A percentile compares a stretch with the other conserved stretches of the same genome.
These are phyloP conservation scores for Sciaenops ocellatus DNA, from an alignment of 2,797 vertebrate genomes.

Conservation along the genomic window DNA sequence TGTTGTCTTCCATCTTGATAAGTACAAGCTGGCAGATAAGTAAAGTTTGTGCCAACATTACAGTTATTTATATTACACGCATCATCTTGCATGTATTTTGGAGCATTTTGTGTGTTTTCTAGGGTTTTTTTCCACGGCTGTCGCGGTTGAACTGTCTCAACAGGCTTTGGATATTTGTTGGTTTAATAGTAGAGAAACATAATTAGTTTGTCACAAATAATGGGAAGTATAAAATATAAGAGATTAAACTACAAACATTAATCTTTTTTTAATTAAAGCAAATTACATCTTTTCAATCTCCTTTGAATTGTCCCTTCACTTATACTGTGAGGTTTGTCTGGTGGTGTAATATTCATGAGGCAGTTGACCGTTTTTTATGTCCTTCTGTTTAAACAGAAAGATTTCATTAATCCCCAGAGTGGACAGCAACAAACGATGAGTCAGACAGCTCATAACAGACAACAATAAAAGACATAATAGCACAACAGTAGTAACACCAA, in stretches of 20 bases:
- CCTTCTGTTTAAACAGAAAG: background rate
- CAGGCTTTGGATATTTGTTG: conserved; percentile 4
- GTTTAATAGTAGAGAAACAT: background rate
- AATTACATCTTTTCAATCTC: background rate
- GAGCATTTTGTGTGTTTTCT: background rate
- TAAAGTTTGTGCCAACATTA: background rate
- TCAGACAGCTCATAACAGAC: background rate
- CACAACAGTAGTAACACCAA: background rate
- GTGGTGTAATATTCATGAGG: background rate
- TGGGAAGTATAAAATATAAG: background rate
- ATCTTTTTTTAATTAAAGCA: background rate
- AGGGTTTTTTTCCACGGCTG: background rate
- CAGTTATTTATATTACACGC: background rate
- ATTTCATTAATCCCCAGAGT: background rate
- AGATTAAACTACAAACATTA: background rate
- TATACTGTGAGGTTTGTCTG: background rate
- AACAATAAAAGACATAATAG: background rate
- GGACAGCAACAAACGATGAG: background rate
- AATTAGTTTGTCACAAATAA: background rate
- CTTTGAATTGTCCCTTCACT: background rate
- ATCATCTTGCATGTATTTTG: background rate
- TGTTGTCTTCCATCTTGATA: background rate
- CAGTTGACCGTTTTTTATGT: background rate
- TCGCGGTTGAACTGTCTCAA: background rate
- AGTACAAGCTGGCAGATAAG: background rate